Evolutionary conservation across 2,888 invertebrate species (phyloP).

Genomic region (Hemaris fuciformis): DNA sequence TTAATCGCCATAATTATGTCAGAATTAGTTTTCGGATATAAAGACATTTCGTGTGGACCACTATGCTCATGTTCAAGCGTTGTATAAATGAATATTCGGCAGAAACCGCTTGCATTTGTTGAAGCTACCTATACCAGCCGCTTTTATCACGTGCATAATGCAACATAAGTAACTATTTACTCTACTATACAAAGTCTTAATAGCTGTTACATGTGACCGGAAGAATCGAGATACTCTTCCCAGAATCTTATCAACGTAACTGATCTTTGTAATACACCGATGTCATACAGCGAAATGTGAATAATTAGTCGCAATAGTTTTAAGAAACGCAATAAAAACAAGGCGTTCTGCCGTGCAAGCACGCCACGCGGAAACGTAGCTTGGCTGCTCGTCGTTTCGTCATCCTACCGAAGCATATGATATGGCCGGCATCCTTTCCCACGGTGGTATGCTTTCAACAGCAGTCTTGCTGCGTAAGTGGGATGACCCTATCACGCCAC

Average conservation of each 20-base stretch:
- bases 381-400: background rate
- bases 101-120: too few relatives aligned
- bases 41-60: too few relatives aligned
- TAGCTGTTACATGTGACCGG: background rate
- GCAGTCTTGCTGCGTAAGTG: slow-evolving; percentile 9
- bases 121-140: too few relatives aligned
- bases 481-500: slow-evolving; percentile 12
- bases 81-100: too few relatives aligned
- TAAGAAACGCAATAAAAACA: background rate
- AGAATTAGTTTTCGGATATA: too few relatives aligned
- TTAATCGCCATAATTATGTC: too few relatives aligned
- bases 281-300: background rate
- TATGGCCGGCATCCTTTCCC: slow-evolving; percentile 9
- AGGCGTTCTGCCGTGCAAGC: background rate
- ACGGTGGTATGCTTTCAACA: slow-evolving; percentile 13
- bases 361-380: background rate
- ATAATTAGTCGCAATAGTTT: background rate
- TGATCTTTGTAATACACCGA: background rate
- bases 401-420: background rate
- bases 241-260: background rate
- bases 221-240: background rate
- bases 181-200: too few relatives aligned
- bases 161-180: too few relatives aligned
- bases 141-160: too few relatives aligned
- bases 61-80: too few relatives aligned